These are phyloP conservation scores for Patella depressa DNA, from an alignment of 2,888 invertebrate genomes.

Conservation along the genomic window DNA sequence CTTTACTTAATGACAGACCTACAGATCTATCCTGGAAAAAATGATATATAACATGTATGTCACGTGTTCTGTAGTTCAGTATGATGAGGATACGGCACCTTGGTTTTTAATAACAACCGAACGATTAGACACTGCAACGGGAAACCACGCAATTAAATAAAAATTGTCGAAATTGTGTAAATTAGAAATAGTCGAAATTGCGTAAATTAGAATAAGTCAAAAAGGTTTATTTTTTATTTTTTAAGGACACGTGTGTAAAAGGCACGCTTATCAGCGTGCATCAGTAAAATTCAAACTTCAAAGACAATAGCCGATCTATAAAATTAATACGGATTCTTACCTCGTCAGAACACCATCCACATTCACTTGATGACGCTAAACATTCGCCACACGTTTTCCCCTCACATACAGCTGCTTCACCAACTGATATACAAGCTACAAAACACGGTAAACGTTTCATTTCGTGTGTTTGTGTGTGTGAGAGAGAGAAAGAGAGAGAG, in stretches of 20 bases:
- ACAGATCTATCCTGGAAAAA: no score
- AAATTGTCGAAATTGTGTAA: not conserved
- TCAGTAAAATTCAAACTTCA: not conserved
- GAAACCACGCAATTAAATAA: not conserved
- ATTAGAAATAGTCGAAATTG: not conserved
- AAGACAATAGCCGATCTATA: not conserved
- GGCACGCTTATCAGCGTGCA: not conserved
- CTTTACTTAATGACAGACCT: no score
- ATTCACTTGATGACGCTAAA: conserved; percentile 23
- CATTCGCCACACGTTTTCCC: conserved; percentile 22
- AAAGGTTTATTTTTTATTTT: no score
- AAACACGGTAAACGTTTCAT: not conserved
- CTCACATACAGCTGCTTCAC: conserved; percentile 1
- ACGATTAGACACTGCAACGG: no score
- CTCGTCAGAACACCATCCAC: conserved; percentile 28
- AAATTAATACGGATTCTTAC: conserved; percentile 13
- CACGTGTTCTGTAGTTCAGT: no score
- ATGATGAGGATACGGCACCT: no score
- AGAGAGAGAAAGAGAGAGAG: no score
- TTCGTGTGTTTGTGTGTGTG: no score
- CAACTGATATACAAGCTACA: not conserved
- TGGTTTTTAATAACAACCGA: no score
- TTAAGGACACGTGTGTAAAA: not conserved
- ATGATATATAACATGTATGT: no score
- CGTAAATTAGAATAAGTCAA: not conserved